phyloP scores from a whole-genome alignment of 2,888 invertebrate species.

The Prosopocoilus inquinatus region DNA sequence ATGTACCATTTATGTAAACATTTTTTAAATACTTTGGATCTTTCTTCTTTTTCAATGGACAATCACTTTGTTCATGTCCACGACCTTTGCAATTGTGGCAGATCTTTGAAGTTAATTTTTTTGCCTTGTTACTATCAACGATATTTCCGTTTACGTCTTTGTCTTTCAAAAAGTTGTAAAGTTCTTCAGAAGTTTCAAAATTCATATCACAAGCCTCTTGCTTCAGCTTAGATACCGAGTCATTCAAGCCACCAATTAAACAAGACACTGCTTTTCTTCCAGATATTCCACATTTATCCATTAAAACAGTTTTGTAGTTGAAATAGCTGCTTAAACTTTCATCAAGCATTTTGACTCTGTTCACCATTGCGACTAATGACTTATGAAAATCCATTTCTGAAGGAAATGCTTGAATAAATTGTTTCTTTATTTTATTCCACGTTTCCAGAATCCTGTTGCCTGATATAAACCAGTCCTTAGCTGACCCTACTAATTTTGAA shows the following conservation, averaged over 20 bases:
- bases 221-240: slow-evolving; percentile 8
- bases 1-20: slow-evolving; percentile 8
- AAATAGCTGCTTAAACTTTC: slow-evolving; percentile 33
- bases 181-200: slow-evolving; percentile 17
- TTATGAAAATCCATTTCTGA: slow-evolving; percentile 25
- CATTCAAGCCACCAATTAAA: slow-evolving; percentile 32
- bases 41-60: slow-evolving; percentile 8
- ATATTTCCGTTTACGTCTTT: slow-evolving; percentile 3
- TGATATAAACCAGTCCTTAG: slow-evolving; percentile 33
- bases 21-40: slow-evolving; percentile 14
- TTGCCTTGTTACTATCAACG: not conserved
- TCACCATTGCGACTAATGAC: slow-evolving; percentile 27
- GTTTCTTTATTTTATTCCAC: slow-evolving; percentile 22
- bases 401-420: slow-evolving; percentile 25
- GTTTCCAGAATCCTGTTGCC: slow-evolving; percentile 23
- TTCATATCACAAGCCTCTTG: slow-evolving; percentile 16
- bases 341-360: slow-evolving; percentile 23
- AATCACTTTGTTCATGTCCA: slow-evolving; percentile 7
- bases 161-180: slow-evolving; percentile 17
- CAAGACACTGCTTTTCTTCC: slow-evolving; percentile 35
- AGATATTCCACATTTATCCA: slow-evolving; percentile 29
- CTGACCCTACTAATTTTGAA: slow-evolving; percentile 29
- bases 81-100: slow-evolving; percentile 11
- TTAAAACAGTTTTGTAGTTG: slow-evolving; percentile 31
- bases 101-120: not conserved